Conservation (phyloP, 2,113 vertebrate genomes). For the Cyanistes caeruleus region DNA sequence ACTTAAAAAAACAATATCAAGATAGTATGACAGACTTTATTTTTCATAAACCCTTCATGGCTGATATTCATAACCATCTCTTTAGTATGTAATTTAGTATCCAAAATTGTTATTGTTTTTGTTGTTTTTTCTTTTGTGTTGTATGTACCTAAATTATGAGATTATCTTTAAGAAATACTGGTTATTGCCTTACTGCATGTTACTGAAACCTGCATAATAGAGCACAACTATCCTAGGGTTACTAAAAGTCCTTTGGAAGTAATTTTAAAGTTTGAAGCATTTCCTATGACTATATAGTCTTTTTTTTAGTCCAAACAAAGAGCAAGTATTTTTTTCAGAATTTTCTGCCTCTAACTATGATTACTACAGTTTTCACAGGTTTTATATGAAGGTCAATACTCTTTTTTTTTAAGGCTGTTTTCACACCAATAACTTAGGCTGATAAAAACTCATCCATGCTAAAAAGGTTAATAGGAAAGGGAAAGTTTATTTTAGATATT, state of each 20-base stretch:
- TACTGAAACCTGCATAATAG: background rate
- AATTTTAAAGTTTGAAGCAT: background rate
- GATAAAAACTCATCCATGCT: background rate
- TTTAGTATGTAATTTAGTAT: background rate
- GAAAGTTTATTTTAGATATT: background rate
- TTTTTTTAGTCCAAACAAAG: background rate
- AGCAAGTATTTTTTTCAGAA: background rate
- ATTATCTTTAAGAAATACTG: background rate
- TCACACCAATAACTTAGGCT: background rate
- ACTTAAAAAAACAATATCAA: background rate
- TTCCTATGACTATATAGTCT: background rate
- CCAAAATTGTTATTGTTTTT: background rate
- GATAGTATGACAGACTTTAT: background rate
- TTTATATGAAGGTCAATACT: background rate
- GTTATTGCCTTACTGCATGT: background rate
- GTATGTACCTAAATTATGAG: background rate
- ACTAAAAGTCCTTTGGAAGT: background rate
- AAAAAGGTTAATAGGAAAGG: background rate
- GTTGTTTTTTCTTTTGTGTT: background rate
- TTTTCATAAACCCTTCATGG: background rate
- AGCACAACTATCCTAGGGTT: background rate
- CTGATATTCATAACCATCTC: background rate
- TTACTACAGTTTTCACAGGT: accelerated
- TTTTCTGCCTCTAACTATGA: background rate
- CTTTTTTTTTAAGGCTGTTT: background rate